Conservation (phyloP, 2,797 vertebrate species). For the Rhinophrynus dorsalis region DNA sequence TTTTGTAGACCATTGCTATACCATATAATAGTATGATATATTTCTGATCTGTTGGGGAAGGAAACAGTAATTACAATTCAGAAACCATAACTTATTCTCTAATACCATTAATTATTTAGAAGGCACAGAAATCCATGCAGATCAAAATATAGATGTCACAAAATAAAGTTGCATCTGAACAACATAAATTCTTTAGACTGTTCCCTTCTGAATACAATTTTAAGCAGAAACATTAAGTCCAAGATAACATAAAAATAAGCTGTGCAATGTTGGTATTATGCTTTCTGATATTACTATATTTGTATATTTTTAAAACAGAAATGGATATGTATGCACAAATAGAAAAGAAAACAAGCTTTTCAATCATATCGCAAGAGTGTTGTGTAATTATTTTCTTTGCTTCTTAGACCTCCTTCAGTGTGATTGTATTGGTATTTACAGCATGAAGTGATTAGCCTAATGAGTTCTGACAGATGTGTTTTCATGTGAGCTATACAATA, state of each 20-base stretch:
- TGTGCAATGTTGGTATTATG: background rate
- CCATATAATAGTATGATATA: no score
- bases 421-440: background rate
- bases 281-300: background rate
- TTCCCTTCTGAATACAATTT: background rate
- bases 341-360: background rate
- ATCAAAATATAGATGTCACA: background rate
- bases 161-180: background rate
- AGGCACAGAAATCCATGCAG: no score
- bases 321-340: background rate
- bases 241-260: background rate
- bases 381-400: slow-evolving; percentile 1
- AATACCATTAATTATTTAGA: background rate
- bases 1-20: no score
- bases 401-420: background rate
- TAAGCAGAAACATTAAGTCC: background rate
- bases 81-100: background rate
- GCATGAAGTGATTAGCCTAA: slow-evolving; percentile 11
- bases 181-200: background rate
- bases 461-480: background rate
- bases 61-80: no score
- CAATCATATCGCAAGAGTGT: background rate
- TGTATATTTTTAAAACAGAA: background rate
- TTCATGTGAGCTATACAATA: background rate
- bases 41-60: no score